Evolutionary conservation across 2,888 invertebrate species (phyloP).

Genomic region (Iselma pallidipennis): DNA sequence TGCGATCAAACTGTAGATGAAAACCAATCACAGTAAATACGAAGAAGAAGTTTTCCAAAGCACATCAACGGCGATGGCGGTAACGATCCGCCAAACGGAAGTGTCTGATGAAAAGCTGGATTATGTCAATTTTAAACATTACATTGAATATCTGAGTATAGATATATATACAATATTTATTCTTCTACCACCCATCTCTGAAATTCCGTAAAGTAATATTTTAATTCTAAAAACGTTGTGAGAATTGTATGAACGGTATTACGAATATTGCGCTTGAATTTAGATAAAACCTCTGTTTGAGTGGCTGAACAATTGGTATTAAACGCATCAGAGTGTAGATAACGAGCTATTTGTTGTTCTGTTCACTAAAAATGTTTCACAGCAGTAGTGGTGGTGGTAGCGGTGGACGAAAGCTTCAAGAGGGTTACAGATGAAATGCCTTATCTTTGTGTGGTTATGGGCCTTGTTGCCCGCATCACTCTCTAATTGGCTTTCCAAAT

Average conservation of each 20-base stretch:
- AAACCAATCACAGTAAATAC: conserved; percentile 21
- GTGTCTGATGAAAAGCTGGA: too few relatives aligned
- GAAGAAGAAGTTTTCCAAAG: conserved; percentile 9
- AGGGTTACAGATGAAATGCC: too few relatives aligned
- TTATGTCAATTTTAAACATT: too few relatives aligned
- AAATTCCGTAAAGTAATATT: too few relatives aligned
- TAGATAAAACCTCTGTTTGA: background rate
- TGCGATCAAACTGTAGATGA: conserved; percentile 15
- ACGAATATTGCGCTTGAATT: background rate
- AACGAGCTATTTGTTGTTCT: conserved; percentile 1
- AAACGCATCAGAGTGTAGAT: conserved; percentile 4
- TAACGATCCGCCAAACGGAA: conserved; percentile 7
- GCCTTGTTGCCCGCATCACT: background rate
- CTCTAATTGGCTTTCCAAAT: background rate
- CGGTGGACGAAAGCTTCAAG: background rate
- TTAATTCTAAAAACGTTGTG: conserved; percentile 5
- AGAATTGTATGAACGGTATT: background rate
- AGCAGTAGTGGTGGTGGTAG: background rate
- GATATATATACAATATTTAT: too few relatives aligned
- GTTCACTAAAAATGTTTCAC: background rate
- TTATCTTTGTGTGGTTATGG: background rate
- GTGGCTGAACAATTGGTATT: background rate
- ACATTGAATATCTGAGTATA: too few relatives aligned
- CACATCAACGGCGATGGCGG: background rate
- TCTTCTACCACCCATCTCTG: too few relatives aligned